Conservation (phyloP, 2,797 vertebrate species). For the Syncerus caffer region DNA sequence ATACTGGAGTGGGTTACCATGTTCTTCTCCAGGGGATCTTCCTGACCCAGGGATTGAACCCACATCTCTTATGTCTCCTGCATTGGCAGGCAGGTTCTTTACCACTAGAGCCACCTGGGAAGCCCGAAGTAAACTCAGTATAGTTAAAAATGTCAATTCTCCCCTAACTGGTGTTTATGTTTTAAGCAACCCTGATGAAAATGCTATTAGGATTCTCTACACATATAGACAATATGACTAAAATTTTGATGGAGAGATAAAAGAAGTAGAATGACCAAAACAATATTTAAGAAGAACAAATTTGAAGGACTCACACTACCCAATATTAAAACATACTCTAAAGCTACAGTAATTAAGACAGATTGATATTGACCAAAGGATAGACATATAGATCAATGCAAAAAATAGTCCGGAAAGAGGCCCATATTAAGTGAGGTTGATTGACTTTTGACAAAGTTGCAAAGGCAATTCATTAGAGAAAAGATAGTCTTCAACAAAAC, state of each 20-base stretch:
- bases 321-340: background rate
- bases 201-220: background rate
- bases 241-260: background rate
- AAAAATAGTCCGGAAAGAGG: background rate
- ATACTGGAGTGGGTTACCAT: background rate
- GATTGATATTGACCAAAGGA: background rate
- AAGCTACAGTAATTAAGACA: background rate
- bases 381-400: background rate
- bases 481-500: background rate
- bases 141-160: slow-evolving; percentile 11
- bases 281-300: background rate
- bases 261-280: background rate
- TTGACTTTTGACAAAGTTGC: background rate
- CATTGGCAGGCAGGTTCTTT: background rate
- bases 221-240: background rate
- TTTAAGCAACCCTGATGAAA: background rate
- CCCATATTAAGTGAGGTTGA: background rate
- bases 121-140: background rate
- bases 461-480: slow-evolving; percentile 7
- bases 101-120: background rate
- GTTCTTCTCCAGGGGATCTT: background rate
- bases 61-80: background rate
- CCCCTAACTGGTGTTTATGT: background rate
- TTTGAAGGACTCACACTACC: background rate
- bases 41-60: background rate